Base-by-base conservation (phyloP, 2,797 vertebrate genomes). In the Macroramphosus scolopax region DNA sequence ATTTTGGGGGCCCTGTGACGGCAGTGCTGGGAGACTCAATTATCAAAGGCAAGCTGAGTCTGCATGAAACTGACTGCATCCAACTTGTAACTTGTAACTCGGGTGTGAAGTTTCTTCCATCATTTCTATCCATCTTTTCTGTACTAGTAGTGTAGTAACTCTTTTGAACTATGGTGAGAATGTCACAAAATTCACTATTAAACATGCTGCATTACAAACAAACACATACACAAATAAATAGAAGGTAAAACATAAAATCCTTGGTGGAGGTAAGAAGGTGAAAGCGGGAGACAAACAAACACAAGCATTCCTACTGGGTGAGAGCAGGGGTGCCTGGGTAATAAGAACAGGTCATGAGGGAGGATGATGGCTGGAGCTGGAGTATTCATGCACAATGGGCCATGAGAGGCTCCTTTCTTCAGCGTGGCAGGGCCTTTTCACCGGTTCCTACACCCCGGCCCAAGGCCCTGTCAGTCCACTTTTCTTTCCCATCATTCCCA, bases 341-440 rank as follows among this genome's bases (percentile, higher is more conserved):
- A 57, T 71, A 48, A 57, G 52, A 65, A 24, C 2, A 22, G 53
- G 48, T 55, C 63, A 64, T 78, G 65, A 69, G 72, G 57, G 62
- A 64, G 51, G 57, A 56, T 74, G 63, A 65, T 25, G 72, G 51
- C 40, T 63, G 29, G 51, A 74, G 51, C 63, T 17, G 62, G 70
- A 63, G 71, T 63, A 82, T 83, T 75, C 58, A 43, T 61, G 71
- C 59, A 88, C 86, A 90, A 90, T 81, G 72, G 72, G 69, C 72
- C 8, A 33, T 81, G 78, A 87, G 81, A 86, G 69, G 62, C 52
- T 85, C 78, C 66, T 83, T 87, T 90, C 83, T 89, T 43, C 61
- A 15, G 17, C 6, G 37, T 83, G 81, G 87, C 84, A 88, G 79
- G 75, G 43, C 72, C 82, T 89, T n/a, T 89, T 90, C 86, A 89